These are phyloP conservation scores for Borostomias antarcticus DNA, from an alignment of 2,797 vertebrate species.

Conservation along the genomic window DNA sequence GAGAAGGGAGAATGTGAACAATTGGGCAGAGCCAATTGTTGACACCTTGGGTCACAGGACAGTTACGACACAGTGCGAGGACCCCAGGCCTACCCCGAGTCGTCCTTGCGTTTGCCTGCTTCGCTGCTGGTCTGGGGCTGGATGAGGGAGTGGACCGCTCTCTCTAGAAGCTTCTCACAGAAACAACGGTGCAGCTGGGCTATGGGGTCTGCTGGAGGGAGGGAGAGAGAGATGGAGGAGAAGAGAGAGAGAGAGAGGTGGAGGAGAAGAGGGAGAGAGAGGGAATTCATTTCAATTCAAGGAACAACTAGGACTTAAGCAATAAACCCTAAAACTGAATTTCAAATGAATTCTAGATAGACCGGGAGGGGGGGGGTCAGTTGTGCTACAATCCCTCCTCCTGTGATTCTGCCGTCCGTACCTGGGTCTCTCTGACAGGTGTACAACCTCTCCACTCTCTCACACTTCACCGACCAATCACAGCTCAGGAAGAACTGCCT, in stretches of 20 bases:
- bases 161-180: slow-evolving; percentile 92
- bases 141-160: slow-evolving; percentile 90
- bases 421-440: slow-evolving; percentile 89
- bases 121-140: slow-evolving; percentile 82
- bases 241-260: neutral
- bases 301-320: too few species aligned
- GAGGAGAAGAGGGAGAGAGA: too few species aligned
- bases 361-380: too few species aligned
- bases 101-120: slow-evolving; percentile 66
- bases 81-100: slow-evolving; percentile 76
- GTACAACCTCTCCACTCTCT: slow-evolving; percentile 83
- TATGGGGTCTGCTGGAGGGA: slow-evolving; percentile 85
- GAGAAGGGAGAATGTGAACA: neutral
- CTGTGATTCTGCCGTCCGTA: slow-evolving; percentile 48
- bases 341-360: too few species aligned
- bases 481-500: slow-evolving; percentile 94
- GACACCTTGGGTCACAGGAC: neutral
- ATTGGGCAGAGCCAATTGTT: neutral
- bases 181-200: slow-evolving; percentile 95
- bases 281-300: neutral
- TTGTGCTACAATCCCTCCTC: neutral
- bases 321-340: neutral
- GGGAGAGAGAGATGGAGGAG: neutral
- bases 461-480: slow-evolving; percentile 91
- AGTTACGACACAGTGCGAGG: neutral